A percentile compares a stretch with the other conserved stretches of the same genome.
phyloP scores from a whole-genome alignment of 2,113 vertebrate species.

The Montifringilla adamsi region DNA sequence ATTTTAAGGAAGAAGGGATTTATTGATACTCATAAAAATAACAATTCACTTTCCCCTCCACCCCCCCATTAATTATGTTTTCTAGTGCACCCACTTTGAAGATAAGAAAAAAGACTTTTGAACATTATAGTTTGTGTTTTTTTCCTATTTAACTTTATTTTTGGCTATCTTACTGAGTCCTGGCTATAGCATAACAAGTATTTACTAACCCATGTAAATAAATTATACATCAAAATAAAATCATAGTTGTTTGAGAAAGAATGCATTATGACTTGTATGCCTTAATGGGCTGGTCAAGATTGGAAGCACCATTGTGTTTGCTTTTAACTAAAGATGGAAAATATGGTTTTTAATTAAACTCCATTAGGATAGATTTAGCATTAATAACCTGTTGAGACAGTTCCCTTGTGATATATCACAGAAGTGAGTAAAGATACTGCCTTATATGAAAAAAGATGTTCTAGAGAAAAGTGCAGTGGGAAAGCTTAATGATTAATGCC shows the following conservation, averaged over 20 bases:
- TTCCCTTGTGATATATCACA: not conserved
- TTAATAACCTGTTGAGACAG: not conserved
- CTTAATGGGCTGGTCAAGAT: not conserved
- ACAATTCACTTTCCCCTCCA: not conserved
- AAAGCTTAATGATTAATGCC: not conserved
- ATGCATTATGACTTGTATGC: not conserved
- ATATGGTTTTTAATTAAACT: not conserved
- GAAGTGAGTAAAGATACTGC: not conserved
- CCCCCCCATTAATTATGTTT: not conserved
- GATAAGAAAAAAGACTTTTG: not conserved
- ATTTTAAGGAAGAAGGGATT: not conserved
- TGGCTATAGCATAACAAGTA: not conserved
- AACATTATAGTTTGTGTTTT: not conserved
- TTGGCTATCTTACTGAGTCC: not conserved
- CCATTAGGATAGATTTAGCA: not conserved
- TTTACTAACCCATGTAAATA: not conserved
- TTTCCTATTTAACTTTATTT: not conserved
- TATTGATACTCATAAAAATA: not conserved
- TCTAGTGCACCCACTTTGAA: not conserved
- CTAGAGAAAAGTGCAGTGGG: not conserved
- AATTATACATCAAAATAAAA: not conserved
- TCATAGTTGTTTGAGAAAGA: not conserved
- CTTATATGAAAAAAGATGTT: not conserved
- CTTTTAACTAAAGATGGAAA: not conserved
- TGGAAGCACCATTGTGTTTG: not conserved